These are phyloP conservation scores for Drosophila grimshawi DNA, from an alignment of 1,140 invertebrate genomes.

Conservation along the genomic window DNA sequence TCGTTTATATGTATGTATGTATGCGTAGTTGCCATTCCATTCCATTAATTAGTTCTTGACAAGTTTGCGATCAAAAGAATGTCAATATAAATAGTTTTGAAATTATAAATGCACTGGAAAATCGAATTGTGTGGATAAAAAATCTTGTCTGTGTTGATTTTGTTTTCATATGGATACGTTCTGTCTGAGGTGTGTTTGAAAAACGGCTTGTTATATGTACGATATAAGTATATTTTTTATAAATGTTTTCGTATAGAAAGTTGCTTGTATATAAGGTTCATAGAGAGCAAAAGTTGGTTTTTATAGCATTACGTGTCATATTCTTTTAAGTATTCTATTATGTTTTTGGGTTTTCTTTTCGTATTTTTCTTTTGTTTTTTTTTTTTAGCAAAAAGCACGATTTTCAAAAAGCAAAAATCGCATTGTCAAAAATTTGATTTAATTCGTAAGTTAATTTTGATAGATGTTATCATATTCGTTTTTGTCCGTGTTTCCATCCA, in stretches of 20 bases:
- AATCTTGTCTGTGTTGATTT: not conserved
- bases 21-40: slow-evolving; percentile 56
- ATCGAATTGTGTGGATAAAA: not conserved
- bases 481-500: slow-evolving; percentile 37
- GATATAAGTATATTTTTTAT: slow-evolving; percentile 46
- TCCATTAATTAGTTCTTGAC: slow-evolving; percentile 38
- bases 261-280: slow-evolving; percentile 73
- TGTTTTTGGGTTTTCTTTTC: slow-evolving; percentile 20
- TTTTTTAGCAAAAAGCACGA: slow-evolving; percentile 75
- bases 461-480: slow-evolving; percentile 44
- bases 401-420: slow-evolving; percentile 81
- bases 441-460: slow-evolving; percentile 74
- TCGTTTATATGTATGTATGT: slow-evolving; percentile 55
- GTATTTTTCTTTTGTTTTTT: slow-evolving; percentile 31
- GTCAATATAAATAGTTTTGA: not conserved
- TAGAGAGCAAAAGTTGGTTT: slow-evolving; percentile 74
- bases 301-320: slow-evolving; percentile 46
- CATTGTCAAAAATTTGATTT: slow-evolving; percentile 79
- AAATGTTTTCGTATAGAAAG: slow-evolving; percentile 67
- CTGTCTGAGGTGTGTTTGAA: slow-evolving; percentile 25
- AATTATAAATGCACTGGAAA: not conserved
- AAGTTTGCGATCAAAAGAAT: slow-evolving; percentile 28
- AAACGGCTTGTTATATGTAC: slow-evolving; percentile 47
- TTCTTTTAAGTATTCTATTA: slow-evolving; percentile 36
- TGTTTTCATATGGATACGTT: slow-evolving; percentile 16